These are phyloP conservation scores for Heterodera filipjevi DNA, from an alignment of 2,888 invertebrate species.

Conservation along the genomic window DNA sequence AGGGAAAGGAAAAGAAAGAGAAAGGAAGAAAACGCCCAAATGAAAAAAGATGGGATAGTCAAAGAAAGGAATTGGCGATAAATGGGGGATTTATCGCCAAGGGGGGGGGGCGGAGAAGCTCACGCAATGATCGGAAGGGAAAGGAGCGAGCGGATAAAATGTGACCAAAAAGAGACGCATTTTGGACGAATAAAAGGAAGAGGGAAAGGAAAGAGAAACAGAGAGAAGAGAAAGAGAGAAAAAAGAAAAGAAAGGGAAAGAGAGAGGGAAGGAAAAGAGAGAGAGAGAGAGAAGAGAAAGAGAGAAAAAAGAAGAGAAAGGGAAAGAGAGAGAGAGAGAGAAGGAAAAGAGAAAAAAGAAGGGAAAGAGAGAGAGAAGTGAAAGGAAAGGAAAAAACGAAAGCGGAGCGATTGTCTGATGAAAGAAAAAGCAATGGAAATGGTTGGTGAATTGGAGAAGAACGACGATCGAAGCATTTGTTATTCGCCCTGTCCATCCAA, in stretches of 20 bases:
- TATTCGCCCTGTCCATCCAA: conserved; percentile 4
- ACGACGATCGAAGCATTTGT: not conserved
- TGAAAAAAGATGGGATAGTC: too few relatives aligned
- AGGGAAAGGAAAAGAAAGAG: too few relatives aligned
- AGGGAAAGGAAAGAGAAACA: not conserved
- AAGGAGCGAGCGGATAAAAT: not conserved
- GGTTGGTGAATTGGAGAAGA: not conserved
- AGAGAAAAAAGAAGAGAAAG: not conserved
- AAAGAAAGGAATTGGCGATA: too few relatives aligned
- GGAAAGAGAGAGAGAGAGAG: not conserved
- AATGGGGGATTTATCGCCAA: not conserved
- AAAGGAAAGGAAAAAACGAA: not conserved
- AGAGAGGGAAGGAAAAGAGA: not conserved
- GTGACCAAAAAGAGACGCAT: not conserved
- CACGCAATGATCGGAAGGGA: not conserved
- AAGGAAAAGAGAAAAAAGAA: not conserved
- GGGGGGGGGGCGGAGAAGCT: not conserved
- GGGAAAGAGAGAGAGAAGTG: not conserved
- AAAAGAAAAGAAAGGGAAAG: not conserved
- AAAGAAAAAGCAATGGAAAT: not conserved
- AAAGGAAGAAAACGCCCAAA: too few relatives aligned
- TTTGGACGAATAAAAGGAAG: not conserved
- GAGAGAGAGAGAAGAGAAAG: not conserved
- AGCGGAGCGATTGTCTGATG: not conserved
- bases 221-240: not conserved